Evolutionary conservation across 2,888 invertebrate genomes (phyloP), one percentile per base, ranked within the genome.

Genomic region (Trachelus stipa): DNA sequence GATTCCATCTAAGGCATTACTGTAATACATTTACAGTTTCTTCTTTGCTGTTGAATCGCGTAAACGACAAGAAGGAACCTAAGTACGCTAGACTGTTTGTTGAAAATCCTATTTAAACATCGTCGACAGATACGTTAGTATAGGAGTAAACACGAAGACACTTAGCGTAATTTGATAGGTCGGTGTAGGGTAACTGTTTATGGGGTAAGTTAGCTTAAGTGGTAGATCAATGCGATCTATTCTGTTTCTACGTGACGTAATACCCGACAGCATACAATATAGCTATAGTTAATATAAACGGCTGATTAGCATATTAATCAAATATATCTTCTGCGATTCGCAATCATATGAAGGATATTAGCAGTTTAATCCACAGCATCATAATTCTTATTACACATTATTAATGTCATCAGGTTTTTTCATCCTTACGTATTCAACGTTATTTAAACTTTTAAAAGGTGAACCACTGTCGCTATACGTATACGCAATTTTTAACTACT

Each of bases 141-240:
- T 75, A 68, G 56, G 34, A 33, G 76, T 37, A 84, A 85, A 85
- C 80, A 81, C 69, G 75, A 77, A 77, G 79, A 79, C 81, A 78
- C 81, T 83, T 83, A 81, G 76, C 76, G 83, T 84, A 83, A 84
- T 84, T 82, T 79, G 81, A 83, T 85, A 80, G 78, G 77, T 76
- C 76, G 78, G 76, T 35, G n/a, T 78, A 40, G 34, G 69, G 69
- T 76, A 78, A n/a, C 73, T 73, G 69, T 78, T 68, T 69, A 69
- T 69, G 76, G 75, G 77, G 73, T 74, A 75, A 79, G 80, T 79
- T 69, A 76, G 76, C 76, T 77, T 75, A 31, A 76, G 77, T 74
- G 75, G 79, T 81, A 80, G 81, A 79, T 81, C 81, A 81, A 76
- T 79, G 76, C 81, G 79, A 75, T 73, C 76, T 75, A 74, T 80